phyloP scores from a whole-genome alignment of 2,113 vertebrate species.

The Nothoprocta perdicaria region DNA sequence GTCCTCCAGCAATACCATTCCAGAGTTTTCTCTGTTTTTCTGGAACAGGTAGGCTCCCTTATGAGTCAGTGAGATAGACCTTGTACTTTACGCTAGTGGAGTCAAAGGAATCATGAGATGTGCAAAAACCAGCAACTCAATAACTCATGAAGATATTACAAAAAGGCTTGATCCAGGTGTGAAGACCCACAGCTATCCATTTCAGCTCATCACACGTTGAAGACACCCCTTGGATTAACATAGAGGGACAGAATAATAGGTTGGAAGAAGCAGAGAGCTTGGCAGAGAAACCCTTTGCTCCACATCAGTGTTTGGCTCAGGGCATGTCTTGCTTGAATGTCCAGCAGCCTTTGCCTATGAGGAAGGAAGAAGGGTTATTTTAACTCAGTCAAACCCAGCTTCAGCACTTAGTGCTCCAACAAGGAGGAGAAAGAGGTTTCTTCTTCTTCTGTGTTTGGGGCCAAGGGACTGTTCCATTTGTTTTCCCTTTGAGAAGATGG shows the following conservation, averaged over 20 bases:
- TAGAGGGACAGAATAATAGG: neutral
- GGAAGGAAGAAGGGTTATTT: neutral
- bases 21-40: neutral
- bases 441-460: neutral
- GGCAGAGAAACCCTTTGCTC: neutral
- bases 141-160: neutral
- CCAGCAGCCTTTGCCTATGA: neutral
- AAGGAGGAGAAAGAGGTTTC: neutral
- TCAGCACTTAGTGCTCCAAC: neutral
- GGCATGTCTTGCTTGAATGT: neutral
- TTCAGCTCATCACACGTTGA: neutral
- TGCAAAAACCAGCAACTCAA: neutral
- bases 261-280: neutral
- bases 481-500: neutral
- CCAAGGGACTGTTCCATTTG: neutral
- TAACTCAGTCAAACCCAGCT: neutral
- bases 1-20: neutral
- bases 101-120: neutral
- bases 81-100: neutral
- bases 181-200: neutral
- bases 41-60: neutral
- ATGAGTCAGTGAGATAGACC: neutral
- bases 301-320: neutral
- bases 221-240: neutral
- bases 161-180: neutral